Base-by-base conservation (phyloP, 2,888 invertebrate genomes). In the Nomada ferruginata region DNA sequence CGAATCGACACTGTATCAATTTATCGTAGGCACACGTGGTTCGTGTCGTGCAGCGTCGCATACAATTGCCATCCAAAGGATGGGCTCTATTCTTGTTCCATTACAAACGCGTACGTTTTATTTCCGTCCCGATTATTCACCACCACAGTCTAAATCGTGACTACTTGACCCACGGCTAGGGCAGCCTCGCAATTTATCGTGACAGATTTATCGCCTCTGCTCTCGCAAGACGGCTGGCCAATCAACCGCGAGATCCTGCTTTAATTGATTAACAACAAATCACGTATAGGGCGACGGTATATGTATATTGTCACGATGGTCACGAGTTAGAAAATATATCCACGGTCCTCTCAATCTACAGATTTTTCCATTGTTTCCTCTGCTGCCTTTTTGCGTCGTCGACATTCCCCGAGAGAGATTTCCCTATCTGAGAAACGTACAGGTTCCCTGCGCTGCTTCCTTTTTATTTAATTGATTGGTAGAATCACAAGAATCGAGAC, bases 181-280 rank as follows among this genome's bases (percentile, higher is more conserved):
- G 69, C 80, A 79, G 66, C 74, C 69, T 72, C 68, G 70, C 84
- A 81, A 86, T 86, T 86, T 84, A 86, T 86, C 72, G 79, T 75
- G 84, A 85, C 84, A 85, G 85, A 85, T 85, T 86, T 85, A 86
- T 86, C 74, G 78, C 36, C 65, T 71, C 55, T 50, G 42, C 60
- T 68, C 68, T 55, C 66, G 65, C 69, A 72, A 83, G 83, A 42
- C 76, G 65, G 78, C 73, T 65, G 20, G 74, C 86, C 84, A 81
- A 85, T 85, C 80, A 76, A 76, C 84, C 61, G 66, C 60, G 71
- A 57, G 70, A 84, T 70, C 70, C 79, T 61, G 73, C 69, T 82
- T 61, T 86, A 86, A 86, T 86, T 86, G 84, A 86, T 86, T 84
- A 84, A 73, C 69, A 86, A 86, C 72, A 71, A 84, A 84, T 84